These are phyloP conservation scores for Nothura maculosa DNA, from an alignment of 2,797 vertebrate genomes.

Conservation along the genomic window DNA sequence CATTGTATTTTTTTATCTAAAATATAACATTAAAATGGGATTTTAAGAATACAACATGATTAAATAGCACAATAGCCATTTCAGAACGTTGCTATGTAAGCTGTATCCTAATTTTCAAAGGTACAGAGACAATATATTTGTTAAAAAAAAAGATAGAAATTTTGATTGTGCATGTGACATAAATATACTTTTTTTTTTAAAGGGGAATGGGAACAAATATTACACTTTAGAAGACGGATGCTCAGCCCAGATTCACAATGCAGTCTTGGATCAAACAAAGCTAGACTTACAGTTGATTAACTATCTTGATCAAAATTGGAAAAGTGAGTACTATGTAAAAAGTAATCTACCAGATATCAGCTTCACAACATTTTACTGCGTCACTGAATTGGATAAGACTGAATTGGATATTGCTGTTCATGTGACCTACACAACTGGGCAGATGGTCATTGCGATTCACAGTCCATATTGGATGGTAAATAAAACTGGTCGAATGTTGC, in stretches of 20 bases:
- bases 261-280: conserved; percentile 88
- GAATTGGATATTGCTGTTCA: conserved; percentile 95
- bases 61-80: not conserved
- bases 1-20: not conserved
- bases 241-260: conserved; percentile 91
- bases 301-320: conserved; percentile 94
- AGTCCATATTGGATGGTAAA: conserved; percentile 99
- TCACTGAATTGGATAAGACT: conserved; percentile 80
- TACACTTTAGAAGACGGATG: conserved; percentile 86
- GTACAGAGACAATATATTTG: not conserved
- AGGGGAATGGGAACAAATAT: conserved; percentile 82
- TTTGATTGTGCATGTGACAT: not conserved
- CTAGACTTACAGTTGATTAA: conserved; percentile 87
- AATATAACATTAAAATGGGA: not conserved
- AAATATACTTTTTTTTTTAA: not conserved
- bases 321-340: conserved; percentile 85
- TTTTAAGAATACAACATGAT: not conserved
- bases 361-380: conserved; percentile 90
- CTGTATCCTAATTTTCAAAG: not conserved
- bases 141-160: not conserved
- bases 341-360: conserved; percentile 91
- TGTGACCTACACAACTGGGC: conserved; percentile 88
- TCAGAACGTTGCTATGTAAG: not conserved
- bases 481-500: conserved; percentile 93
- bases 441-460: conserved; percentile 89